Evolutionary conservation across 2,113 vertebrate species (phyloP).

Genomic region (Paedocypris sp.): DNA sequence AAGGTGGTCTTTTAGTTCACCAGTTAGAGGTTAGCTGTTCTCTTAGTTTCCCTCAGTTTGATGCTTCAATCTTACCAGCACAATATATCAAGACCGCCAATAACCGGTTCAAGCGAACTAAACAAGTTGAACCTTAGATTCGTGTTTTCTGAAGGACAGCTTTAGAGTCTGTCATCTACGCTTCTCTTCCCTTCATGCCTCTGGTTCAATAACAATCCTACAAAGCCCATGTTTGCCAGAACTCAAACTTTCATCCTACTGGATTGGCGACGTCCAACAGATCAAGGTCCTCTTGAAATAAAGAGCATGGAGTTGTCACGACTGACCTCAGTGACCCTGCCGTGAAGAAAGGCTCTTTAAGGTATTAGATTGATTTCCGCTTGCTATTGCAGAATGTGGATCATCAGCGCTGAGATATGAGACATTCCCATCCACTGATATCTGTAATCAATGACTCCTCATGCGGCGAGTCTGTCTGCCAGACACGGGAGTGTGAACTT

Average conservation of each 20-base stretch:
- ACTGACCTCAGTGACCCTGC: constrained; percentile 16
- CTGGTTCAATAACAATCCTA: not conserved
- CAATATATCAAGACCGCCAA: no score
- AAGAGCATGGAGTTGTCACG: not conserved
- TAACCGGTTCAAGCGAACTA: no score
- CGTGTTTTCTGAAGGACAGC: no score
- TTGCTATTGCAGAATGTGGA: constrained; percentile 9
- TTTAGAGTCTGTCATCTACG: not conserved
- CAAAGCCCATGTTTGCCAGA: not conserved
- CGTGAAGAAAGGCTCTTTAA: constrained; percentile 33
- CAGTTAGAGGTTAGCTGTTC: no score
- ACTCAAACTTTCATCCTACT: constrained; percentile 13
- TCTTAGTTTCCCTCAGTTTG: no score
- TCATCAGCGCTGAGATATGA: constrained; percentile 28
- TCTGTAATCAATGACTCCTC: constrained; percentile 31
- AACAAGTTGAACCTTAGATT: no score
- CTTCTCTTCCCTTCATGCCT: not conserved
- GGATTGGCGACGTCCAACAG: not conserved
- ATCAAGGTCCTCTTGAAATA: constrained; percentile 11
- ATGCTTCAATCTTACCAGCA: no score
- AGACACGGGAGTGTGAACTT: not conserved
- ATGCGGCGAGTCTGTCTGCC: not conserved
- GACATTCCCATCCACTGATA: constrained; percentile 21
- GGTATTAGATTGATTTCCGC: constrained; percentile 33
- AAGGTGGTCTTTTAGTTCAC: no score